Percentiles rank a stretch among this genome's conserved stretches.
Conservation (phyloP, 2,797 vertebrate genomes). For the Zalophus californianus region DNA sequence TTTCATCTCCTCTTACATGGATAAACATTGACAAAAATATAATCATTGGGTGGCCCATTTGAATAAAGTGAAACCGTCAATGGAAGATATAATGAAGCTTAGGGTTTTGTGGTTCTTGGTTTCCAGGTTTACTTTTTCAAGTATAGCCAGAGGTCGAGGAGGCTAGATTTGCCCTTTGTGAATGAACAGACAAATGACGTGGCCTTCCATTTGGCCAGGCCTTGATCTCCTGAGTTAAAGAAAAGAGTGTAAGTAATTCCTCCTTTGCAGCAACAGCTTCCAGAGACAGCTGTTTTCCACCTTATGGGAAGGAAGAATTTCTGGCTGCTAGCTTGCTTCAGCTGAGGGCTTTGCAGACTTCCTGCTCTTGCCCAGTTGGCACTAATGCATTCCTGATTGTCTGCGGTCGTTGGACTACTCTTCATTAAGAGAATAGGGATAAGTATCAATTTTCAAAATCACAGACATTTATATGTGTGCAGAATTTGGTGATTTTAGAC, state of each 20-base stretch:
- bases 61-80: neutral
- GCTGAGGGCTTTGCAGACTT: constrained; percentile 7
- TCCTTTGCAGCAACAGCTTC: neutral
- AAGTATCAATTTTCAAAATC: constrained; percentile 52
- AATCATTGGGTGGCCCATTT: neutral
- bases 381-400: constrained; percentile 38
- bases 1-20: constrained; percentile 15
- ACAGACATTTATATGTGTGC: neutral
- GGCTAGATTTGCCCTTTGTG: constrained; percentile 2
- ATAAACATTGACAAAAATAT: constrained; percentile 60
- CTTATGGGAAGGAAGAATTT: constrained; percentile 34
- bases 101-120: neutral
- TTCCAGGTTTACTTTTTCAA: constrained; percentile 18
- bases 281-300: constrained; percentile 69
- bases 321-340: neutral
- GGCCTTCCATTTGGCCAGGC: neutral
- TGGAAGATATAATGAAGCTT: neutral
- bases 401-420: neutral
- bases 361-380: constrained; percentile 37
- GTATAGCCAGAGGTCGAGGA: neutral
- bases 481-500: constrained; percentile 51
- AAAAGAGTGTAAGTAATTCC: neutral
- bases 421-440: constrained; percentile 27
- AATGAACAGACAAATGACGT: neutral
- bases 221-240: neutral